Evolutionary conservation across 2,888 invertebrate genomes (phyloP), one percentile per base, ranked within the genome.

Genomic region (Pachydiplax longipennis): DNA sequence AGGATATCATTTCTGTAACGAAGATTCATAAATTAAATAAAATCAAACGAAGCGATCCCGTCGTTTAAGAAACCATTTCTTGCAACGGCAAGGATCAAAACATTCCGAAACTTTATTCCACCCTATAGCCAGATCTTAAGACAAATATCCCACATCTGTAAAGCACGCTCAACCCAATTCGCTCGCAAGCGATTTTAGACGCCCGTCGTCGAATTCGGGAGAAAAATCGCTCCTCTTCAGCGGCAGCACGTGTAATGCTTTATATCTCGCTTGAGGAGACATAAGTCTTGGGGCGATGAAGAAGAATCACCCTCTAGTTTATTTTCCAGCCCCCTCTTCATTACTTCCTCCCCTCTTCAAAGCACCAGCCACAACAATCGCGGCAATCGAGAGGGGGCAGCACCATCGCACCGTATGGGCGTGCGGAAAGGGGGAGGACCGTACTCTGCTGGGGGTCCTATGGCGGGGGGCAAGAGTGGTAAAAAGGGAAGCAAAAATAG

Each of bases 351-450:
- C 83, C 58, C 31, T 44, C 58, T 31, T 25, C 35, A 31, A 13
- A 35, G 13, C 58, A 31, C 65, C 87, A 87, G 61, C 87, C 87
- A 87, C 87, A 87, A 87, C 87, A 87, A 87, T 87, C 87, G 61
- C 37, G 61, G 87, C 87, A 87, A 87, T 87, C 87, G 87, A 87
- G 61, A 81, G 37, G 58, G 87, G 87, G 87, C 87, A 61, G 87
- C 87, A 61, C 61, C 25, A 87, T 87, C 61, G 87, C 87, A 61
- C 87, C 87, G 87, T 61, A 61, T 87, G 87, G 37, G 87, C 58
- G 87, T n/a, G 31, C 15, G 83, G 58, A 18, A 12, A n/a, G 83
- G 65, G 53, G 44, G 83, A 58, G 58, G 83, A 83, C 35, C 83
- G 58, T 58, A 22, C 83, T 13, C 83, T 10, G 22, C 58, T n/a